Evolutionary conservation across 2,797 vertebrate species (phyloP), one percentile per base, ranked within the genome.

Genomic region (Cynodonichthys magdalenae): DNA sequence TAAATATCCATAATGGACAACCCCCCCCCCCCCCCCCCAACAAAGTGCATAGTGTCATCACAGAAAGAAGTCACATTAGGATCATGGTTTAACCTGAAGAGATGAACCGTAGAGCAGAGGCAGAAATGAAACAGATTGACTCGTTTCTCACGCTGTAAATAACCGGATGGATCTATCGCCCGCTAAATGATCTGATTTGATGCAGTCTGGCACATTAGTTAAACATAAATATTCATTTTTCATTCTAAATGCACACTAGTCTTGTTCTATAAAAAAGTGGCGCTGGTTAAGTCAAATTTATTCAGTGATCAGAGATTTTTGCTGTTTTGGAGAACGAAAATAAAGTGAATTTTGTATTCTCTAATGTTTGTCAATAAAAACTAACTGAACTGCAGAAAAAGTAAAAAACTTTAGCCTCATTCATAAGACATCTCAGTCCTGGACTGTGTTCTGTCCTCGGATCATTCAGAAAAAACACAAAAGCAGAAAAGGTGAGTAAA

Each of bases 41-140:
- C 45, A 6, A 27, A 67, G 31, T 20, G 59, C 69, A 29, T 54
- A 44, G 42, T 27, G 62, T 60, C 59, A 57, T 66, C 63, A 57
- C 9, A 39, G 46, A 71, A 50, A 65, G 17, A 42, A 42, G 49
- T 24, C n/a, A 50, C 36, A 45, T 54, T 31, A 63, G 17, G 4
- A 10, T 50, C 24, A 18, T 6, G 53, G 24, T 64, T 59, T 70
- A 31, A 58, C 56, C 45, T 27, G 18, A 53, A 51, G 15, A 46
- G 19, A 68, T 12, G 1, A 49, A 53, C 17, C 18, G 18, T 36
- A 47, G 50, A 5, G 24, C 17, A 14, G 15, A 17, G 24, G 18
- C 48, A 28, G 45, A 49, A 36, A 65, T 45, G 46, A 52, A 51
- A 19, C 55, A 1, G 42, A 70, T 56, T 10, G 19, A 19, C 17